phyloP scores from a whole-genome alignment of 2,797 vertebrate species.

The Zalophus californianus region DNA sequence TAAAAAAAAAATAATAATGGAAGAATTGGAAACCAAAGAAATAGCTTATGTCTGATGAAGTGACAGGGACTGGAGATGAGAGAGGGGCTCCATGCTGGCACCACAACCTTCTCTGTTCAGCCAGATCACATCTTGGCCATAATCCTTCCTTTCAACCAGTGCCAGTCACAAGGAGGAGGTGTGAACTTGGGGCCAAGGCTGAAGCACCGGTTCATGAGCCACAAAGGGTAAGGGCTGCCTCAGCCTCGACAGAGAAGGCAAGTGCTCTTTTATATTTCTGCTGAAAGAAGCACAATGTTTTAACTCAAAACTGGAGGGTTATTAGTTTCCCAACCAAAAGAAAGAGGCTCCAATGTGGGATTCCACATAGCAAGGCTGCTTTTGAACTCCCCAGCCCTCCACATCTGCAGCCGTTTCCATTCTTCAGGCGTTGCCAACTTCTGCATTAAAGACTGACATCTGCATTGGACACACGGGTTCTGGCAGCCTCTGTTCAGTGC shows the following conservation, averaged over 20 bases:
- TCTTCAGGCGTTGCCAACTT: constrained; percentile 71
- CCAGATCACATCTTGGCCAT: constrained; percentile 13
- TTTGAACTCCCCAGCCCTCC: constrained; percentile 70
- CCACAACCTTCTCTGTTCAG: constrained; percentile 54
- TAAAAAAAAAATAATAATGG: neutral
- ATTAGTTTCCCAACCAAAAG: constrained; percentile 71
- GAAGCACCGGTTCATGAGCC: constrained; percentile 12
- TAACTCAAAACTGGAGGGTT: constrained; percentile 63
- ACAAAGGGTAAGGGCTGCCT: constrained; percentile 24
- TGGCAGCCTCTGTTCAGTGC: constrained; percentile 48
- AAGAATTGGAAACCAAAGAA: constrained; percentile 49
- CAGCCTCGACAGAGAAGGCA: neutral
- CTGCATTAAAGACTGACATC: constrained; percentile 62
- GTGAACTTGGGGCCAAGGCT: constrained; percentile 54
- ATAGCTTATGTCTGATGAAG: constrained; percentile 62
- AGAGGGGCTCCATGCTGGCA: constrained; percentile 24
- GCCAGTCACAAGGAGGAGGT: constrained; percentile 59
- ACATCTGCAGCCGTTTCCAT: constrained; percentile 67
- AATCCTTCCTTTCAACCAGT: constrained; percentile 64
- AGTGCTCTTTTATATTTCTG: constrained; percentile 37
- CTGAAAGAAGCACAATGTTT: constrained; percentile 73
- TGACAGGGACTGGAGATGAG: constrained; percentile 9
- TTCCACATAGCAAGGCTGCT: constrained; percentile 47
- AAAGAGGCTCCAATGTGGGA: constrained; percentile 58
- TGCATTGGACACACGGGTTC: constrained; percentile 19